A percentile compares a stretch with the other conserved stretches of the same genome.
phyloP scores from a whole-genome alignment of 2,113 vertebrate species.

The Cephalopterus ornatus region DNA sequence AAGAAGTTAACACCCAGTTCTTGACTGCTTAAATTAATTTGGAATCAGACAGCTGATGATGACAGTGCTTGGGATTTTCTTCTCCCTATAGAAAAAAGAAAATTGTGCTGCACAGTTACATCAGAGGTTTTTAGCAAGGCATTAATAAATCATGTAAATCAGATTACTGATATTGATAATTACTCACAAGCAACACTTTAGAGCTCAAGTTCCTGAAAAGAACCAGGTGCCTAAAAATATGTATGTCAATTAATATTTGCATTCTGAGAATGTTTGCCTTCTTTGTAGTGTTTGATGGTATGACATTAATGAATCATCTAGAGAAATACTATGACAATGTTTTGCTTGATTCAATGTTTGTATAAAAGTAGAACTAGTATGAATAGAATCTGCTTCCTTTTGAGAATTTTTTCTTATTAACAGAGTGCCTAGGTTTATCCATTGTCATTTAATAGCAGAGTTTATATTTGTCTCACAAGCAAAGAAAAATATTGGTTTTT shows the following conservation, averaged over 20 bases:
- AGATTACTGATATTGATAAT: not conserved
- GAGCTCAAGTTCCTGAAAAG: not conserved
- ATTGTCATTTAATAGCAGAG: not conserved
- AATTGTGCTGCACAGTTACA: not conserved
- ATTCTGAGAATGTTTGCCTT: not conserved
- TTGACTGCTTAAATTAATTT: not conserved
- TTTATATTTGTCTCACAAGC: not conserved
- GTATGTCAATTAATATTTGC: not conserved
- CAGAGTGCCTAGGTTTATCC: not conserved
- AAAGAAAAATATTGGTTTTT: not conserved
- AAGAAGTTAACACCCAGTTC: not conserved
- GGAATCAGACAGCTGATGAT: not conserved
- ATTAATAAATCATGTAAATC: conserved; percentile 45
- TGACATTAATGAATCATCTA: not conserved
- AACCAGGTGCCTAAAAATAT: not conserved
- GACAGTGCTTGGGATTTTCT: not conserved
- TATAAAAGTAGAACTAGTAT: not conserved
- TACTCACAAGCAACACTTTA: not conserved
- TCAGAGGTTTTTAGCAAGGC: conserved; percentile 12
- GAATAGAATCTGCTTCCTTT: not conserved
- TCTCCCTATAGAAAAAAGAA: not conserved
- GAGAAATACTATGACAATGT: not conserved
- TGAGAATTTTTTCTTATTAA: not conserved
- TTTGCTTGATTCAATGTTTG: not conserved
- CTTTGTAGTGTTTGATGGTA: not conserved